Base-by-base conservation (phyloP, 2,113 vertebrate genomes). In the Eonycteris spelaea region DNA sequence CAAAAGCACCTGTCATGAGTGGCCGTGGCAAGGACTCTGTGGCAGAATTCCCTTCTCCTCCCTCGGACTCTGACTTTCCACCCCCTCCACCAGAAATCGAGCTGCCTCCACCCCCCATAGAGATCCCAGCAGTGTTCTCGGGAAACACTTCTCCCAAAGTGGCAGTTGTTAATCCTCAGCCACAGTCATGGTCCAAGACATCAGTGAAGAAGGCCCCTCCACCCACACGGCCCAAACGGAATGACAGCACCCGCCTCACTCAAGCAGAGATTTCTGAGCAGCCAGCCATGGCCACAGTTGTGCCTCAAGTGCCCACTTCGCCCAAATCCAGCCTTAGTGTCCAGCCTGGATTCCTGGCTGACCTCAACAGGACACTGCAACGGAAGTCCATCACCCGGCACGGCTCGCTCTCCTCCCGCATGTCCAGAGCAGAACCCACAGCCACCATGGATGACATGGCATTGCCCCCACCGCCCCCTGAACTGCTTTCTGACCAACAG, bases 371-470 rank as follows among this genome's bases (percentile, higher is more conserved):
- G 99, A 99, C 99, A 14, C 98, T 99, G 97, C 99, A 99, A 88
- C 98, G 99, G 83, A 99, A 99, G 98, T 99, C 99, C 78, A 99
- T 99, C 97, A 99, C 99, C 3, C 99, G 99, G 78, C 99, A 99
- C 0, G 98, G 99, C 95, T 99, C 99, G 0, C 99, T 99, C 21
- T 99, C 99, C 0, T 96, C 99, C 0, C 98, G 99, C 9, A 57
- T 98, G 93, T 98, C 99, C 95, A 98, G 99, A 93, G 87, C 98
- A 8, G 99, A 99, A 88, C 99, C 99, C 8, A 98, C 99, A 2
- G 98, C 99, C 97, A 99, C 99, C 38, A 99, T 99, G 99, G 99
- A 99, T 22, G 99, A 99, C 96, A 99, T 99, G 99, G 99, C 98
- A 1, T 97, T 99, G 96, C 99, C 99, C 0, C 99, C 99, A 0